These are phyloP conservation scores for Brenthis hecate DNA, from an alignment of 2,888 invertebrate genomes.

Conservation along the genomic window DNA sequence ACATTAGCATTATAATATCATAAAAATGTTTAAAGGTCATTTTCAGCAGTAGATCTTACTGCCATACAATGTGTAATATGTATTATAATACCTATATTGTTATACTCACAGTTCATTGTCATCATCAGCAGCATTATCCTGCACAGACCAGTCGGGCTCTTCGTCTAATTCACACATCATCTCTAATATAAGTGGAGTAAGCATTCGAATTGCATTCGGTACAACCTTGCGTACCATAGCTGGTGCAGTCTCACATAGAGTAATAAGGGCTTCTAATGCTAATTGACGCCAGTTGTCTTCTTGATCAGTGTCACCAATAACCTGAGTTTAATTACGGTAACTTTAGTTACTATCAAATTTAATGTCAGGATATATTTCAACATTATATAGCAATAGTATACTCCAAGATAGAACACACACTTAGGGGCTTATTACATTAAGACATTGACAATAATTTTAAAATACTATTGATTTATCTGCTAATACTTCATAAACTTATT, in stretches of 20 bases:
- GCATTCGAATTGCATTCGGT: conserved; percentile 89
- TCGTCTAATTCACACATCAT: conserved; percentile 98
- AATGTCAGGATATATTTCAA: too few species aligned
- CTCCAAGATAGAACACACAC: too few species aligned
- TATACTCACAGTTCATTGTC: conserved; percentile 89
- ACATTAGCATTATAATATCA: too few species aligned
- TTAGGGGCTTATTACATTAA: too few species aligned
- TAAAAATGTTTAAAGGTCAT: not conserved
- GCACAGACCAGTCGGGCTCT: conserved; percentile 93
- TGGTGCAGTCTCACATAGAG: conserved; percentile 95
- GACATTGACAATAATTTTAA: too few species aligned
- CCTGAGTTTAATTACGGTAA: conserved; percentile 55
- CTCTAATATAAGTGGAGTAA: conserved; percentile 93
- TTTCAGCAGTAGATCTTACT: not conserved
- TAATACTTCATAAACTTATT: too few species aligned
- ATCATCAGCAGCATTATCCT: conserved; percentile 94
- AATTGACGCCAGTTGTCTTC: conserved; percentile 94
- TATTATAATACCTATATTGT: not conserved
- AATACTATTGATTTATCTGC: too few species aligned
- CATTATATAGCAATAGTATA: too few species aligned
- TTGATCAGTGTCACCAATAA: conserved; percentile 86
- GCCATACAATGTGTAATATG: not conserved
- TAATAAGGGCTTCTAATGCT: conserved; percentile 93
- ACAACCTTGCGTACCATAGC: conserved; percentile 98
- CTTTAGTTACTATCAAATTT: too few species aligned